Conservation (phyloP, 1,140 invertebrate species). For the Aphis craccivora region DNA sequence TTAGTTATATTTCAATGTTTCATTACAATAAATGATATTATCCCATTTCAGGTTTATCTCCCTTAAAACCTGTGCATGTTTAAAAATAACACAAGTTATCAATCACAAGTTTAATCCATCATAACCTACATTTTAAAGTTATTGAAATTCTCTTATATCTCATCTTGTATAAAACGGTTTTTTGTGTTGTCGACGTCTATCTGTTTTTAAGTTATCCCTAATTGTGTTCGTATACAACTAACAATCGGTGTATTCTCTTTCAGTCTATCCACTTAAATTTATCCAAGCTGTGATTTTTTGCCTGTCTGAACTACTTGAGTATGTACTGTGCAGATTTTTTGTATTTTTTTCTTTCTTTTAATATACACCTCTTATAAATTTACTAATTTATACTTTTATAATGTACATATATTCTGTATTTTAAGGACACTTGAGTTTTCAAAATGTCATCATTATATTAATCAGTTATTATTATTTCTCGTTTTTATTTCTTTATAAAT, state of each 20-base stretch:
- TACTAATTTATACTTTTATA: neutral
- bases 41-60: neutral
- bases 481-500: neutral
- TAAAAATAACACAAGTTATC: no score
- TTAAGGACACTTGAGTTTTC: neutral
- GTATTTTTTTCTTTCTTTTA: neutral
- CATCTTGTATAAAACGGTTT: neutral
- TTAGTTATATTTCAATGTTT: neutral
- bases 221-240: neutral
- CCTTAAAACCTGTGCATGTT: neutral
- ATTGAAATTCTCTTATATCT: neutral
- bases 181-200: neutral
- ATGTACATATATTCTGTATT: neutral
- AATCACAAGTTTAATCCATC: neutral
- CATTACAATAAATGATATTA: neutral
- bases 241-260: neutral
- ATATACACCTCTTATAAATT: neutral
- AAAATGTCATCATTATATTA: neutral
- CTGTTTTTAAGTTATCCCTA: neutral
- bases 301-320: neutral
- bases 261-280: slow-evolving; percentile 1
- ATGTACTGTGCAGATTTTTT: neutral
- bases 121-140: neutral
- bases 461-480: slow-evolving; percentile 13
- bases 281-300: slow-evolving; percentile 7